Conservation (phyloP, 2,888 invertebrate genomes). For the Brenthis ino region DNA sequence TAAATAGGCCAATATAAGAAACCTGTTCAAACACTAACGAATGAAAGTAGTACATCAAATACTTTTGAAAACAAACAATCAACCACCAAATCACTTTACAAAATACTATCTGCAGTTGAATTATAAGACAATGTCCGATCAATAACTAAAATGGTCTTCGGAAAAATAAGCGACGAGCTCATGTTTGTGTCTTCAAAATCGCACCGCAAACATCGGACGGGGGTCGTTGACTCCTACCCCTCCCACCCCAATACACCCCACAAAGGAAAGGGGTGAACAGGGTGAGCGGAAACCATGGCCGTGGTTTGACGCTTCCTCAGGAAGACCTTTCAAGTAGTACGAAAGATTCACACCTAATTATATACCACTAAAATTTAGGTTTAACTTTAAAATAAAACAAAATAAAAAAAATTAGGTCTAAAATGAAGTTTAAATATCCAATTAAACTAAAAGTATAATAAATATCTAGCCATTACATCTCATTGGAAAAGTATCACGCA, state of each 20-base stretch:
- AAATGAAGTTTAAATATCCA: neutral
- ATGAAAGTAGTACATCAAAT: conserved; percentile 8
- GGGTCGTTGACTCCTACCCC: conserved; percentile 68
- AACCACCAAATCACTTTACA: conserved; percentile 43
- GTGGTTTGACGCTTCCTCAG: conserved; percentile 81
- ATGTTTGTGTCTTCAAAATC: conserved; percentile 76
- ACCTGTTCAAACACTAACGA: neutral
- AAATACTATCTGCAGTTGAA: conserved; percentile 31
- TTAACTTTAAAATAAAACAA: neutral
- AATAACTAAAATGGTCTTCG: conserved; percentile 59
- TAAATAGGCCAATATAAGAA: too few species aligned
- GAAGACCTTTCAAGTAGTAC: conserved; percentile 76
- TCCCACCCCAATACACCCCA: conserved; percentile 50
- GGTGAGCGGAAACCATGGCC: conserved; percentile 68
- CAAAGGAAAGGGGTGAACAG: conserved; percentile 46
- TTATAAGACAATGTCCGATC: conserved; percentile 50
- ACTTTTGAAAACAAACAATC: conserved; percentile 30
- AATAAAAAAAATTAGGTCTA: neutral
- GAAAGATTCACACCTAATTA: conserved; percentile 51
- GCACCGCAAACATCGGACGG: conserved; percentile 70
- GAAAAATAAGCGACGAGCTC: conserved; percentile 65
- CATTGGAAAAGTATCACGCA: conserved; percentile 31
- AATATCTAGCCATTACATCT: conserved; percentile 27
- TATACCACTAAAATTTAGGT: conserved; percentile 20
- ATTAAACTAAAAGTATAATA: conserved; percentile 23